Conservation (phyloP, 2,113 vertebrate genomes). For the Glareola pratincola region DNA sequence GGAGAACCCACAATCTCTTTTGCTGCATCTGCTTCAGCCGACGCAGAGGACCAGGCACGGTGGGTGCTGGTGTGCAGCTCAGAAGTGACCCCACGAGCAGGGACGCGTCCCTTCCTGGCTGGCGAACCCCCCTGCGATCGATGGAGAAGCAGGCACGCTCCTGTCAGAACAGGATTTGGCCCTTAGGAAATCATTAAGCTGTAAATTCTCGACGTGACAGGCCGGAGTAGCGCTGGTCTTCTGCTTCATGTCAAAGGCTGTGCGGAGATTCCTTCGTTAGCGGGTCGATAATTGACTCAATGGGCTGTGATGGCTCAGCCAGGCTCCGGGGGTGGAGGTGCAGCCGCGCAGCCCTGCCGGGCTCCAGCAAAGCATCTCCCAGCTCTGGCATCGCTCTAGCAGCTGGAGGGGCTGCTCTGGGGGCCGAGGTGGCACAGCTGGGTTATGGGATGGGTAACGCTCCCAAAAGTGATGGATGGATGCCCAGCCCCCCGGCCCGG, state of each 20-base stretch:
- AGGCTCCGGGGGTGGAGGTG: not conserved
- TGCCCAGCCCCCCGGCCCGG: rapidly evolving
- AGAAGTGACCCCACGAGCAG: not conserved
- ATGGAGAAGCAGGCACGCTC: not conserved
- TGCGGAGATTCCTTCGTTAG: not conserved
- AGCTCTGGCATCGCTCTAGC: not conserved
- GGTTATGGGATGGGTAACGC: rapidly evolving
- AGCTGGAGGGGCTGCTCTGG: not conserved
- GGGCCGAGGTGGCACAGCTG: not conserved
- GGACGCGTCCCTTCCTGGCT: not conserved
- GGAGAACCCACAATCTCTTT: not conserved
- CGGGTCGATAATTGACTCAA: not conserved
- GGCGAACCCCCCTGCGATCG: not conserved
- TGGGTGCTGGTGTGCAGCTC: not conserved
- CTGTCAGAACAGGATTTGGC: not conserved
- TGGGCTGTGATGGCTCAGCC: not conserved
- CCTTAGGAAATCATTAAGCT: not conserved
- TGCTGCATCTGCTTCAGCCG: not conserved
- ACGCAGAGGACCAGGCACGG: rapidly evolving
- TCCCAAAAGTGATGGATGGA: not conserved
- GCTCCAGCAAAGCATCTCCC: not conserved
- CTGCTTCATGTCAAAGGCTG: not conserved
- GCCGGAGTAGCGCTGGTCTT: not conserved
- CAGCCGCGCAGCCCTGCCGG: not conserved
- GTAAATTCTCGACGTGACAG: not conserved